Base-by-base conservation (phyloP, 2,113 vertebrate species). In the Kobus ellipsiprymnus region DNA sequence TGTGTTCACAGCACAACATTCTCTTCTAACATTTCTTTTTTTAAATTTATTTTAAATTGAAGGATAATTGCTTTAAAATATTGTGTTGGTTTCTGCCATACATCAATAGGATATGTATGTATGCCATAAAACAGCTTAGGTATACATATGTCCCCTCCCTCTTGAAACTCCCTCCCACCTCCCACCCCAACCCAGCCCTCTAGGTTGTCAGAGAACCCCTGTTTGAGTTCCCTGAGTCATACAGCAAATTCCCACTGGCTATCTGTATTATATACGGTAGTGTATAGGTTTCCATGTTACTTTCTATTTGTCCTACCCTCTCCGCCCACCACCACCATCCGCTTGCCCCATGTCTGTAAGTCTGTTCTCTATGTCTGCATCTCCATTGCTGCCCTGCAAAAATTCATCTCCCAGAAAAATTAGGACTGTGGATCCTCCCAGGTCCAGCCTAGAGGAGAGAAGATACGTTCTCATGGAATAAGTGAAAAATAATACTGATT, bases 401-500 rank as follows among this genome's bases (percentile, higher is more conserved):
- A 4, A 44, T 54, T 89, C 90, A 83, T 90, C 40, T 71, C 46
- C 13, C 46, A 77, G 64, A 57, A 91, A 93, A 82, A 90, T 83
- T 52, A 80, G 21, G 60, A 87, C 46, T 59, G 8, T 40, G 40
- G 46, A 90, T 48, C 3, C 15, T 84, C 12, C 78, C 14, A 55
- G 15, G 62, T 52, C 23, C 60, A 93, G 36, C 16, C 57, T 90
- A 52, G 44, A 94, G 46, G 33, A 94, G 40, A 90, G 36, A 84
- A 82, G 52, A 54, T 52, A 46, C 1, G 2, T 80, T 95, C 52
- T 95, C 83, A 50, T 46, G 44, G 81, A 94, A 74, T 91, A 96
- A 93, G 27, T 25, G 7, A 92, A 96, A 97, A 87, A 67, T 55
- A 93, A 78, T 91, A 15, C 14, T 96, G 84, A 29, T 67, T 95